A percentile compares a stretch with the other conserved stretches of the same genome.
Evolutionary conservation across 2,113 vertebrate species (phyloP).

Genomic region (Melanostigma gelatinosum): DNA sequence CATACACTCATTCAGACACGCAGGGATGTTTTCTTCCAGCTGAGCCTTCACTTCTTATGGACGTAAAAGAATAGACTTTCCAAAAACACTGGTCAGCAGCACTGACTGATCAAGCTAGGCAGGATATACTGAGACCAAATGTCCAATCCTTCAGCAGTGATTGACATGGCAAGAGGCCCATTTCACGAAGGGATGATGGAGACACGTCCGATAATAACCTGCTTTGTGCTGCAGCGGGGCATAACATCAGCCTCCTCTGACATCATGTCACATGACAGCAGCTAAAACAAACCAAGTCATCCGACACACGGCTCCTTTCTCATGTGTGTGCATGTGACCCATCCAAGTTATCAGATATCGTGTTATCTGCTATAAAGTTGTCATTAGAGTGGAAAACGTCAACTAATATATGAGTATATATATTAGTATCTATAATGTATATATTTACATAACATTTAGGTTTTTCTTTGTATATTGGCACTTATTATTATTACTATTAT

Average conservation of each 20-base stretch:
- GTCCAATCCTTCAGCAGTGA: conserved; percentile 29
- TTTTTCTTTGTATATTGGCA: neutral
- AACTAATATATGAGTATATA: neutral
- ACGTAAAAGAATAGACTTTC: conserved; percentile 11
- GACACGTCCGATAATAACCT: conserved; percentile 56
- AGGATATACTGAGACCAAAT: conserved; percentile 22
- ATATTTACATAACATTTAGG: no score
- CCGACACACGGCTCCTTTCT: neutral
- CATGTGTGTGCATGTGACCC: neutral
- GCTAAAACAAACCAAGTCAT: conserved; percentile 41
- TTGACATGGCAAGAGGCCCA: conserved; percentile 31
- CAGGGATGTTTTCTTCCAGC: neutral
- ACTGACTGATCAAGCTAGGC: conserved; percentile 1
- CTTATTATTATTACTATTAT: neutral
- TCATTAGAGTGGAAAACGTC: neutral
- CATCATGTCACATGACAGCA: conserved; percentile 69
- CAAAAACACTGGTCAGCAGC: conserved; percentile 9
- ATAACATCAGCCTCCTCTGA: conserved; percentile 67
- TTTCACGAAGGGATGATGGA: conserved; percentile 38
- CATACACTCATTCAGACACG: neutral
- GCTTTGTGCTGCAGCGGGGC: conserved; percentile 57
- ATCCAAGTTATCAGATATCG: neutral
- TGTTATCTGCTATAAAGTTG: neutral
- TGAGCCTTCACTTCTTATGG: neutral
- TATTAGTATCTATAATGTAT: no score